Percentiles rank a stretch among this genome's conserved stretches.
Conservation (phyloP, 2,113 vertebrate genomes). For the Bungarus multicinctus region DNA sequence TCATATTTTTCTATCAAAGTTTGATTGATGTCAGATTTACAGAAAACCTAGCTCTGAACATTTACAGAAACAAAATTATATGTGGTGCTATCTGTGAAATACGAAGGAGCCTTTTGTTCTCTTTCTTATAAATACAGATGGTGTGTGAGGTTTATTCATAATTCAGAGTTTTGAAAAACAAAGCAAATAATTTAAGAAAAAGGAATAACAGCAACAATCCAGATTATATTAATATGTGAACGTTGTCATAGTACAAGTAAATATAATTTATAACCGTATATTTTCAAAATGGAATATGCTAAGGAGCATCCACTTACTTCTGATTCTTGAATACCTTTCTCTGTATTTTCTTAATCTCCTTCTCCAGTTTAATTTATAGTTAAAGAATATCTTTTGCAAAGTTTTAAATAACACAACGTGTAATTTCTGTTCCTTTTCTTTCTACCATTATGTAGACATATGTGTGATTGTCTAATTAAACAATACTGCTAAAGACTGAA, state of each 20-base stretch:
- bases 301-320: not conserved
- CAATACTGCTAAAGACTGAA: slow-evolving; percentile 26
- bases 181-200: not conserved
- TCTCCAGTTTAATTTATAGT: slow-evolving; percentile 24
- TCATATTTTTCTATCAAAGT: not conserved
- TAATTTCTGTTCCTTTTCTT: slow-evolving; percentile 21
- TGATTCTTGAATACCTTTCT: not conserved
- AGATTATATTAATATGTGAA: not conserved
- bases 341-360: not conserved
- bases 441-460: slow-evolving; percentile 16
- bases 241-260: slow-evolving; percentile 8
- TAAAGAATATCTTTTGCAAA: slow-evolving; percentile 28
- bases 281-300: not conserved
- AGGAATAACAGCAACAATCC: not conserved
- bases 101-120: not conserved
- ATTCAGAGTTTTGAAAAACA: not conserved
- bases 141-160: not conserved
- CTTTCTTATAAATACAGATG: not conserved
- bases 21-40: not conserved
- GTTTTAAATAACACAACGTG: slow-evolving; percentile 49
- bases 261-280: not conserved
- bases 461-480: slow-evolving; percentile 51
- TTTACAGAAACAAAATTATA: not conserved
- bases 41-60: not conserved
- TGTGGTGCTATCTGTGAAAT: not conserved